phyloP scores from a whole-genome alignment of 2,888 invertebrate genomes.

The Glomeris marginata region DNA sequence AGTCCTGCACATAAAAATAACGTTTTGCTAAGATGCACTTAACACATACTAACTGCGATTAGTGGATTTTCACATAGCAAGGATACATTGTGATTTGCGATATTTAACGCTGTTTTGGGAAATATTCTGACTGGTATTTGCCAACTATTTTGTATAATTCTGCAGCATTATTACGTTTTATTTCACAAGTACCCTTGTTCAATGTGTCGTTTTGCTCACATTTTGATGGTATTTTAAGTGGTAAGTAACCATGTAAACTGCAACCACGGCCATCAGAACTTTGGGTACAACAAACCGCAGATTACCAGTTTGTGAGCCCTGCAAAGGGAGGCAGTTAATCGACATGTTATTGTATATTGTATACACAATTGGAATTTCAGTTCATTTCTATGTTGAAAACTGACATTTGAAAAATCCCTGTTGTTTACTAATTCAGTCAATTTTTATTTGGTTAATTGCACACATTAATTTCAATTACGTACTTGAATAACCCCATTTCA shows the following conservation, averaged over 20 bases:
- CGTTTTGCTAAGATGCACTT: constrained; percentile 7
- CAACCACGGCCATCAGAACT: constrained; percentile 36
- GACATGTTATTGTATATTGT: constrained; percentile 1
- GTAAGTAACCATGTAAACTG: constrained; percentile 45
- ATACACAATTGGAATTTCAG: neutral
- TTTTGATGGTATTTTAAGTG: constrained; percentile 68
- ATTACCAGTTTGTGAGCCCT: constrained; percentile 41
- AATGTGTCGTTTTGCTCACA: constrained; percentile 38
- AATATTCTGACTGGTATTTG: no score
- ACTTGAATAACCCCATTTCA: no score
- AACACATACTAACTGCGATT: neutral
- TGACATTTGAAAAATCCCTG: no score
- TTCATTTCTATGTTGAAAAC: neutral
- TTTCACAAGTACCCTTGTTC: neutral
- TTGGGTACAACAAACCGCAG: constrained; percentile 52
- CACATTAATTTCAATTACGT: no score
- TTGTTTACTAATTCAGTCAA: no score
- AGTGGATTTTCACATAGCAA: neutral
- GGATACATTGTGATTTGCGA: no score
- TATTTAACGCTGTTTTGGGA: no score
- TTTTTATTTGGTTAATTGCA: no score
- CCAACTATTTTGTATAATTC: no score
- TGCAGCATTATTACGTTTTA: neutral
- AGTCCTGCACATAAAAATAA: constrained; percentile 40
- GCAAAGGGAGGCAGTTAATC: neutral